Conservation (phyloP, 1,140 invertebrate genomes). For the Hylaeus volcanicus region DNA sequence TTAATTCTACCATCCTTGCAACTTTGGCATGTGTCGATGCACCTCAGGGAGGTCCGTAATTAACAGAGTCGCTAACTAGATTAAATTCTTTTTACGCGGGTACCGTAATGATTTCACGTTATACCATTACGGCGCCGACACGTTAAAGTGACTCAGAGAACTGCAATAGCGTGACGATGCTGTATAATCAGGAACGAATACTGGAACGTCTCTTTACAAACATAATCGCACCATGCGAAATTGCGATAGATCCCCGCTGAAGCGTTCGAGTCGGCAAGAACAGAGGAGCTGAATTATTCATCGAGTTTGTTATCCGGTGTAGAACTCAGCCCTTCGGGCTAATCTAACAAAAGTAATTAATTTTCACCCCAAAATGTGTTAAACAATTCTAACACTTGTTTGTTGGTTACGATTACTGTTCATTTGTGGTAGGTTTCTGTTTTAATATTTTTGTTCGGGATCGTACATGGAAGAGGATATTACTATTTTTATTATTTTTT, state of each 20-base stretch:
- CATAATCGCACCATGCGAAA: constrained; percentile 4
- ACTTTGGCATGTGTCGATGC: neutral
- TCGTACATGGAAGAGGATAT: too few species aligned
- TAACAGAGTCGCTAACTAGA: constrained; percentile 30
- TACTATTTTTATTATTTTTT: too few species aligned
- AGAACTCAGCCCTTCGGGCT: neutral
- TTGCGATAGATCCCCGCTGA: neutral
- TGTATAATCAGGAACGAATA: constrained; percentile 1
- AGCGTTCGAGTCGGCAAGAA: neutral
- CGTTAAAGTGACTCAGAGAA: constrained; percentile 53
- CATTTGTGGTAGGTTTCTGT: too few species aligned
- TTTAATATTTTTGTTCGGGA: too few species aligned
- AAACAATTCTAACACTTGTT: too few species aligned
- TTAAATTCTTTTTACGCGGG: constrained; percentile 46
- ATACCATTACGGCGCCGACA: constrained; percentile 40
- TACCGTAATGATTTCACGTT: constrained; percentile 16
- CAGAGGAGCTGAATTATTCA: neutral
- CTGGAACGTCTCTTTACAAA: constrained; percentile 15
- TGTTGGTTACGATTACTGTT: too few species aligned
- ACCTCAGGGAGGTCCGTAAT: constrained; percentile 11
- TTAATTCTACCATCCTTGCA: constrained; percentile 4
- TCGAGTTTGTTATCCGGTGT: neutral
- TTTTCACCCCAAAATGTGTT: too few species aligned
- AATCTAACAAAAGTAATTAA: neutral
- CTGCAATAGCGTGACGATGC: constrained; percentile 60